Base-by-base conservation (phyloP, 2,888 invertebrate genomes). In the Lordiphosa andalusiaca region DNA sequence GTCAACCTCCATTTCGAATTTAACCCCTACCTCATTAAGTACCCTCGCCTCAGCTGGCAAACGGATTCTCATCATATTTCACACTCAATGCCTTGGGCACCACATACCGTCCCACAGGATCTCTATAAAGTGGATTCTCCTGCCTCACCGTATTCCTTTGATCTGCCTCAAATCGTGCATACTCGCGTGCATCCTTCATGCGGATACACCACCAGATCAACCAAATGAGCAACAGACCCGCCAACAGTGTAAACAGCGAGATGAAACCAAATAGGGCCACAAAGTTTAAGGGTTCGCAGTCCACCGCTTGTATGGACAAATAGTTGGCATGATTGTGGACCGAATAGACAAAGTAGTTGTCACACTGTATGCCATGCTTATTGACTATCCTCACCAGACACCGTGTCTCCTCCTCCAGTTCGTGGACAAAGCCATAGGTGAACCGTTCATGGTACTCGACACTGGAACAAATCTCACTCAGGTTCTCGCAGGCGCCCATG, bases 51-150 rank as follows among this genome's bases (percentile, higher is more conserved):
- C 33, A 83, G 40, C 60, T 70, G 13, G 73, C 71, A 54, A 81
- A 85, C 0, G 85, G 85, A 76, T 81, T 84, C 40, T 85, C 84
- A 44, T 68, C 73, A 30, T 16, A 63, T 1, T 76, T 68, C 0
- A 4, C 37, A n/a, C 73, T 83, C 19, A 85, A 25, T 0, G 53
- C 61, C 5, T 59, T 57, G 3, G 93, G 93, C 59, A 93, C 90
- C 60, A 87, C 88, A 69, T 92, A 93, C 52, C 89, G 88, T 0
- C 90, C 90, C 12, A 92, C 90, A 1, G 93, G 92, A n/a, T 92
- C 91, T 67, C 90, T 91, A 69, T 93, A 94, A 58, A 94, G 76
- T 0, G 94, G 94, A 59, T 81, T 81, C 36, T 73, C 77, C 52
- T 81, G 80, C 3, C 66, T 53, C 7, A 66, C 53, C 13, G 42